These are phyloP conservation scores for Orycteropus afer DNA, from an alignment of 2,113 vertebrate species.

Conservation along the genomic window DNA sequence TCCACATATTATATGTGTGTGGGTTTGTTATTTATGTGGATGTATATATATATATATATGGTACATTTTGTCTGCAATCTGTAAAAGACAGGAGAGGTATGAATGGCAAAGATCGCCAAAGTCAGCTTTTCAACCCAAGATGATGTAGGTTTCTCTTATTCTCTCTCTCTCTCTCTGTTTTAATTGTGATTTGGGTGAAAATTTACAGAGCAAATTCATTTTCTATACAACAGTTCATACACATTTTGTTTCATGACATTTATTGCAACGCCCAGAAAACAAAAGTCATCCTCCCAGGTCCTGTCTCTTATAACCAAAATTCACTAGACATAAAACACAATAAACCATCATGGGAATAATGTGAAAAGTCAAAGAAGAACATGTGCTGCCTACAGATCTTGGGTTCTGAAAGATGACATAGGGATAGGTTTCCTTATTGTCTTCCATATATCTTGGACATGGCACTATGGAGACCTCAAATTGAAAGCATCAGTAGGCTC, in stretches of 20 bases:
- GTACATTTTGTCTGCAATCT: too few relatives aligned
- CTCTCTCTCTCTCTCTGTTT: too few relatives aligned
- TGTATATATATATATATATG: too few relatives aligned
- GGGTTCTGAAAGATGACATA: neutral
- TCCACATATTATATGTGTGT: too few relatives aligned
- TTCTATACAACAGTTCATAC: too few relatives aligned
- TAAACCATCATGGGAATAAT: neutral
- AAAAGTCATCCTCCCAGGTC: neutral
- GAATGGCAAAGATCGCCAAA: neutral
- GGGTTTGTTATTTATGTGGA: too few relatives aligned
- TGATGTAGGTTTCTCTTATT: neutral
- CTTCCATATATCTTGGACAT: too few relatives aligned
- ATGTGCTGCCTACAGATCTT: rapidly evolving
- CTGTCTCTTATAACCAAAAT: neutral
- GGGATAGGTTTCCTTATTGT: neutral
- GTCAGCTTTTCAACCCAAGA: neutral
- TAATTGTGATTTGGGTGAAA: too few relatives aligned
- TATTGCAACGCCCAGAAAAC: too few relatives aligned
- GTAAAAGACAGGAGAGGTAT: neutral
- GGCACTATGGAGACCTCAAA: rapidly evolving
- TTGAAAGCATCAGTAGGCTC: neutral
- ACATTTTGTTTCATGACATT: too few relatives aligned
- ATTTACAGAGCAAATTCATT: too few relatives aligned
- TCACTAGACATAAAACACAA: neutral
- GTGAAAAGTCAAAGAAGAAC: too few relatives aligned